Evolutionary conservation across 2,888 invertebrate species (phyloP).

Genomic region (Ischnus inquisitorius): DNA sequence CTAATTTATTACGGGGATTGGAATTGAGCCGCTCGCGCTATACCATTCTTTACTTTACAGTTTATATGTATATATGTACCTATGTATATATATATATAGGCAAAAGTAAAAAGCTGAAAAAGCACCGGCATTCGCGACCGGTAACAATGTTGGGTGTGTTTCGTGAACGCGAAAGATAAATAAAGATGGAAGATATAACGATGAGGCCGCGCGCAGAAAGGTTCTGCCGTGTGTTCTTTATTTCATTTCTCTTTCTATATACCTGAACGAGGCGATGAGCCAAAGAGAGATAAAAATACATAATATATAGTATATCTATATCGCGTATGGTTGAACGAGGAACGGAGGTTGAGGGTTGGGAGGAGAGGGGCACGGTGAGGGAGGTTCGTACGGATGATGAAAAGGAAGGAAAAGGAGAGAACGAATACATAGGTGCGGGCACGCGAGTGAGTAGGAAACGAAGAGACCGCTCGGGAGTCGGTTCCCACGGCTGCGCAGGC

Average conservation of each 20-base stretch:
- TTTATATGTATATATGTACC: slow-evolving; percentile 6
- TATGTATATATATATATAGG: neutral
- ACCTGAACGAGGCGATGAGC: slow-evolving; percentile 46
- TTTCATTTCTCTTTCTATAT: slow-evolving; percentile 20
- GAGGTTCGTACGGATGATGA: slow-evolving; percentile 37
- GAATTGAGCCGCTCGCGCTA: slow-evolving; percentile 80
- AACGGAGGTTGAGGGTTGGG: slow-evolving; percentile 41
- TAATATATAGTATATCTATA: slow-evolving; percentile 39
- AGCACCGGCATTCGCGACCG: slow-evolving; percentile 69
- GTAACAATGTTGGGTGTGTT: slow-evolving; percentile 81
- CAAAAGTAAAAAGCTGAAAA: slow-evolving; percentile 80
- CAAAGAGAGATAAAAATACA: slow-evolving; percentile 60
- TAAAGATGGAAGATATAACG: slow-evolving; percentile 53
- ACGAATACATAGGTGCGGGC: slow-evolving; percentile 62
- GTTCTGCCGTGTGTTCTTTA: slow-evolving; percentile 66
- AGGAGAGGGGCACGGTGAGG: slow-evolving; percentile 57
- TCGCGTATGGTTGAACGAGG: slow-evolving; percentile 59
- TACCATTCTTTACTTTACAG: neutral
- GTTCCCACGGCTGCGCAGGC: slow-evolving; percentile 83
- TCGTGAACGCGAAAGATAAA: slow-evolving; percentile 66
- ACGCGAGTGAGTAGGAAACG: slow-evolving; percentile 62
- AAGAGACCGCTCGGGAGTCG: slow-evolving; percentile 77
- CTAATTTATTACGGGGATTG: slow-evolving; percentile 84
- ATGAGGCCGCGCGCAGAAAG: slow-evolving; percentile 62
- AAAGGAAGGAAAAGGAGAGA: slow-evolving; percentile 67